Percentiles rank a stretch among this genome's conserved stretches.
Evolutionary conservation across 2,888 invertebrate species (phyloP).

Genomic region (Nephrotoma guestfalica): DNA sequence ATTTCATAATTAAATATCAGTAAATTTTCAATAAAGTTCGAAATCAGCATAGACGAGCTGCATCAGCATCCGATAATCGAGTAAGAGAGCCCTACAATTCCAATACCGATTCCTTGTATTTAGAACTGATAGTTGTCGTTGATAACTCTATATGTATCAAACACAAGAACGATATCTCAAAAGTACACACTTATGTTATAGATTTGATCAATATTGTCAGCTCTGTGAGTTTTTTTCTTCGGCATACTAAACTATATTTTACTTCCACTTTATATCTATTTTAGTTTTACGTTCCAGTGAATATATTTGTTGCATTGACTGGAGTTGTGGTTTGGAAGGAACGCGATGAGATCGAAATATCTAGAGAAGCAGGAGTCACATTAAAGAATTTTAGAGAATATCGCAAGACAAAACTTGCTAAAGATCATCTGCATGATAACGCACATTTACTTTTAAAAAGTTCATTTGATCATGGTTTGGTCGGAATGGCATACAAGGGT

Average conservation of each 20-base stretch:
- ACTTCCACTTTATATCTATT: constrained; percentile 15
- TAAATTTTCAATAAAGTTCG: not conserved
- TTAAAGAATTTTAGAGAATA: constrained; percentile 84
- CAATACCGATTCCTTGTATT: constrained; percentile 70
- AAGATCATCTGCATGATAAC: constrained; percentile 87
- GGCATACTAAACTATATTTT: not conserved
- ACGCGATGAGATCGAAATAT: constrained; percentile 67
- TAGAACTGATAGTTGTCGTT: constrained; percentile 82
- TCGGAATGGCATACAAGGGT: constrained; percentile 90
- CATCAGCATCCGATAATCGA: constrained; percentile 26
- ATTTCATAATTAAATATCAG: not conserved
- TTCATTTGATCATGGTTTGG: constrained; percentile 83
- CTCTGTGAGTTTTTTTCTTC: constrained; percentile 48
- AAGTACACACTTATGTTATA: constrained; percentile 72
- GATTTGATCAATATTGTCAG: constrained; percentile 93
- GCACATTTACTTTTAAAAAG: constrained; percentile 76
- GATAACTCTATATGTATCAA: constrained; percentile 75
- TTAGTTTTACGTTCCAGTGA: constrained; percentile 85
- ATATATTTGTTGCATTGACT: constrained; percentile 89
- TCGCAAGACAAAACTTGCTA: constrained; percentile 59
- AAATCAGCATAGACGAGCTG: constrained; percentile 50
- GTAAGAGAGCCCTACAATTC: constrained; percentile 77
- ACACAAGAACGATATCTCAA: constrained; percentile 54
- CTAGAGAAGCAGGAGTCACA: constrained; percentile 73
- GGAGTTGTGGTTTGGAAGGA: constrained; percentile 95